These are phyloP conservation scores for Epinotia demarniana DNA, from an alignment of 2,888 invertebrate species.

Conservation along the genomic window DNA sequence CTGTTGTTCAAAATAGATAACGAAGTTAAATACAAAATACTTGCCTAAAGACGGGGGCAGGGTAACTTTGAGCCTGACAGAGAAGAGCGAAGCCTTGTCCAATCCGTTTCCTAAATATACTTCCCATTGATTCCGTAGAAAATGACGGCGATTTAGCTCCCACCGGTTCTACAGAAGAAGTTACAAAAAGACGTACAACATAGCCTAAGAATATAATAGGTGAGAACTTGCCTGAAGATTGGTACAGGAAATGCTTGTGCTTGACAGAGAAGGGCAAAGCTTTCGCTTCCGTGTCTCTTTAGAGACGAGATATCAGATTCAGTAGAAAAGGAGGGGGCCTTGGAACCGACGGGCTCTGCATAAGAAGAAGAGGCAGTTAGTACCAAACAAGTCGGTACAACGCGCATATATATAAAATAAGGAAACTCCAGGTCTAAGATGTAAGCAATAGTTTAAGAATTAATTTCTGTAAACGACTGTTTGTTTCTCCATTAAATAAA, in stretches of 20 bases:
- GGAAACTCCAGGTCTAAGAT: too few species aligned
- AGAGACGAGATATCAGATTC: constrained; percentile 87
- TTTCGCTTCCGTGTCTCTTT: constrained; percentile 81
- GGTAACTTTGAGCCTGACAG: constrained; percentile 89
- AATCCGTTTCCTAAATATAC: constrained; percentile 83
- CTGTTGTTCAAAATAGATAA: constrained; percentile 81
- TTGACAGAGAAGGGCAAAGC: constrained; percentile 87
- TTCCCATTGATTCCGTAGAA: constrained; percentile 86
- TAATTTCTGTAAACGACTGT: too few species aligned
- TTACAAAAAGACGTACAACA: neutral
- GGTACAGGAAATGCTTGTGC: constrained; percentile 90
- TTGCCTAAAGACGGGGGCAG: constrained; percentile 89
- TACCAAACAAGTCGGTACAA: constrained; percentile 24
- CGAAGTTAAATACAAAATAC: constrained; percentile 53
- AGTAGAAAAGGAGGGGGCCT: constrained; percentile 87
- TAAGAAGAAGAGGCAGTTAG: constrained; percentile 55
- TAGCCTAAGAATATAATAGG: neutral
- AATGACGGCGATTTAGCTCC: constrained; percentile 83
- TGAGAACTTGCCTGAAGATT: constrained; percentile 86
- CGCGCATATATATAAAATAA: too few species aligned
- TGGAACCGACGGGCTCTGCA: constrained; percentile 88
- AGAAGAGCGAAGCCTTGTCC: constrained; percentile 85
- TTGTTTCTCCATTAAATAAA: too few species aligned
- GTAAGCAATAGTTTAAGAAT: too few species aligned
- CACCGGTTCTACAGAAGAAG: constrained; percentile 77